Conservation (phyloP, 2,113 vertebrate species). For the Excalfactoria chinensis region DNA sequence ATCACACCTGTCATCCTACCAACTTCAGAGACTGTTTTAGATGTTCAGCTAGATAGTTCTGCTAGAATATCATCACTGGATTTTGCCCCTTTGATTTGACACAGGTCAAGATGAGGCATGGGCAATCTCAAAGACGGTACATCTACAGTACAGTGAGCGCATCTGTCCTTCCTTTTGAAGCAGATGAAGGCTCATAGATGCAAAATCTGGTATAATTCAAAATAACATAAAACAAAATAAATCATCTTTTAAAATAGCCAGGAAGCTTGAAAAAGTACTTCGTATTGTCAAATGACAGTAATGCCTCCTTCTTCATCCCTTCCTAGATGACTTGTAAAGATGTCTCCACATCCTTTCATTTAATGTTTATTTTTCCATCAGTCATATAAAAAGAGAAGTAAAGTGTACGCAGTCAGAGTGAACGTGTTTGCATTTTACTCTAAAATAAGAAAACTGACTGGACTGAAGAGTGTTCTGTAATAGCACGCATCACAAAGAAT, state of each 20-base stretch:
- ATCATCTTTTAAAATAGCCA: constrained; percentile 64
- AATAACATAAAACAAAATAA: constrained; percentile 28
- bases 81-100: neutral
- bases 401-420: constrained; percentile 51
- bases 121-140: neutral
- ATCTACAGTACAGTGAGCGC: neutral
- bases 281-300: constrained; percentile 73
- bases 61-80: neutral
- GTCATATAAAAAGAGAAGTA: constrained; percentile 65
- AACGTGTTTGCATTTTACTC: constrained; percentile 52
- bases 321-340: constrained; percentile 75
- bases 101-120: neutral
- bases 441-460: constrained; percentile 56
- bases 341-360: constrained; percentile 71
- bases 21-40: neutral
- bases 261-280: constrained; percentile 67
- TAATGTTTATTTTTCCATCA: constrained; percentile 76
- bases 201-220: constrained; percentile 60
- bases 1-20: neutral
- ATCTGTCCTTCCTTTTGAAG: constrained; percentile 17
- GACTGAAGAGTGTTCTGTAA: constrained; percentile 19
- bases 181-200: constrained; percentile 49
- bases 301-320: constrained; percentile 72
- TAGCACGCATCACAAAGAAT: constrained; percentile 54
- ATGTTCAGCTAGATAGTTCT: neutral